Conservation (phyloP, 2,797 vertebrate genomes). For the Taeniopygia guttata region DNA sequence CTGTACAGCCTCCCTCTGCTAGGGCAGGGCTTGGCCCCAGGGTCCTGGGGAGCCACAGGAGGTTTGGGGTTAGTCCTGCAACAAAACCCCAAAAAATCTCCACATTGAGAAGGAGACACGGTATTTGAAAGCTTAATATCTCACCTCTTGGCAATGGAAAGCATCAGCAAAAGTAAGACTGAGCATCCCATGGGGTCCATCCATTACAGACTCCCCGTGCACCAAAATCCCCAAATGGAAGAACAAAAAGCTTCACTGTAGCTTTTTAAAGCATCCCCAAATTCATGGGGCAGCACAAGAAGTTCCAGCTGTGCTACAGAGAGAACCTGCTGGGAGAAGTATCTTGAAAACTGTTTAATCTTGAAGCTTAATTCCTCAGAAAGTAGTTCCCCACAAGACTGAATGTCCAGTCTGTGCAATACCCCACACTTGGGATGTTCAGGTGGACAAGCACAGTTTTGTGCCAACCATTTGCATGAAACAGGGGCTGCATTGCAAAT, state of each 20-base stretch:
- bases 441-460: not conserved
- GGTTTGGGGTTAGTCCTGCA: not conserved
- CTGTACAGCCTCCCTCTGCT: not conserved
- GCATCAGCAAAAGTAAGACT: not conserved
- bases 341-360: not conserved
- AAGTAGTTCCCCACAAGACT: rapidly evolving
- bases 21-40: not conserved
- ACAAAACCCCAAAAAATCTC: not conserved
- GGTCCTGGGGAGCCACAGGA: not conserved
- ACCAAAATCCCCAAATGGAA: not conserved
- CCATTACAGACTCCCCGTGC: not conserved
- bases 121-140: not conserved
- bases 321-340: not conserved
- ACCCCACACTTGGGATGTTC: rapidly evolving
- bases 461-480: not conserved
- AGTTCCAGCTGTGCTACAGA: not conserved
- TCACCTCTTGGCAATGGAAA: not conserved
- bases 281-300: not conserved
- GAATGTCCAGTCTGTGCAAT: not conserved
- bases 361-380: not conserved
- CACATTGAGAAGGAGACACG: not conserved
- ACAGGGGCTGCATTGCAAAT: not conserved
- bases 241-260: not conserved
- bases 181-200: not conserved
- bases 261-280: not conserved